Percentiles rank a stretch among this genome's conserved stretches.
These are phyloP conservation scores for Acleris emargana DNA, from an alignment of 2,888 invertebrate species.

Conservation along the genomic window DNA sequence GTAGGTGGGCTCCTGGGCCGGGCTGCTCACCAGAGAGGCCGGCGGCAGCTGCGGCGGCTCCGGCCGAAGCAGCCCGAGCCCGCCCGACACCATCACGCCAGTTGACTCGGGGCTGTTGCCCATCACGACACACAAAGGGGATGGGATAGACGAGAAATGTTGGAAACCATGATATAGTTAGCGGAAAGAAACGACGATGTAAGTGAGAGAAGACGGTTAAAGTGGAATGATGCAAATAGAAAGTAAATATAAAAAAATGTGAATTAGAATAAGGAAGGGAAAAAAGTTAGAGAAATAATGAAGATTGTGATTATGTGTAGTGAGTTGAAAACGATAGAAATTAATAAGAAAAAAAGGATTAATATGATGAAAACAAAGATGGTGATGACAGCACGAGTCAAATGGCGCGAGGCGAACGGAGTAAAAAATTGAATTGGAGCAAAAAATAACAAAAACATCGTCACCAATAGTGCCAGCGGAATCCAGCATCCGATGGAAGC, in stretches of 20 bases:
- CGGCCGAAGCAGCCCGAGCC: constrained; percentile 77
- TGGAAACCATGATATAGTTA: not conserved
- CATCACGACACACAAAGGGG: constrained; percentile 12
- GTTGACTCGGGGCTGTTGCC: constrained; percentile 79
- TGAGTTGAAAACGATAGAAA: constrained; percentile 60
- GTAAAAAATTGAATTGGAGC: constrained; percentile 20
- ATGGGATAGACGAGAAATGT: constrained; percentile 1
- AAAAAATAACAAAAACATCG: constrained; percentile 25
- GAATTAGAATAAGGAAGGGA: constrained; percentile 5
- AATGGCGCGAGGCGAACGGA: constrained; percentile 20
- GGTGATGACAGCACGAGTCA: constrained; percentile 14
- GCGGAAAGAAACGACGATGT: not conserved
- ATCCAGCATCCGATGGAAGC: constrained; percentile 81
- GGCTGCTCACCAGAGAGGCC: constrained; percentile 79
- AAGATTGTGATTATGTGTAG: not conserved
- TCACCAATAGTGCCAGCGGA: constrained; percentile 81
- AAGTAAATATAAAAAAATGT: constrained; percentile 11
- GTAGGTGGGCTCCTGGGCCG: constrained; percentile 95
- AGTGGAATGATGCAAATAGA: constrained; percentile 1
- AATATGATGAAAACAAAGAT: not conserved
- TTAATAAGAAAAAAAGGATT: constrained; percentile 49
- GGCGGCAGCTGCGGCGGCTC: constrained; percentile 81
- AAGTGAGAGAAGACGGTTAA: constrained; percentile 5
- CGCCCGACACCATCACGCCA: constrained; percentile 82
- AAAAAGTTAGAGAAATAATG: not conserved